Base-by-base conservation (phyloP, 2,888 invertebrate species). In the Atrina japonica region DNA sequence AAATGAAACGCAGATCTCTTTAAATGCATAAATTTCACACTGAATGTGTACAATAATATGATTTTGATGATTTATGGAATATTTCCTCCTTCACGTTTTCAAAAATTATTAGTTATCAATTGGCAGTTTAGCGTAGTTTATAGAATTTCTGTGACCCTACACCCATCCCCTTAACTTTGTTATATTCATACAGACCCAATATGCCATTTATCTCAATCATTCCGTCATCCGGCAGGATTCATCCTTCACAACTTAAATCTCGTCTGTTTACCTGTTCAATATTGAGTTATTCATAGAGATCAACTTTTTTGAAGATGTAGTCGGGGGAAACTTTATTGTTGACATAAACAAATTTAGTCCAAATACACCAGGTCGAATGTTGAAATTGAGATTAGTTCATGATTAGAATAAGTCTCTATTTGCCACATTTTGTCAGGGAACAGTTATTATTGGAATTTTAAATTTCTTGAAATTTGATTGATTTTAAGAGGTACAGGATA, bases 201-300 rank as follows among this genome's bases (percentile, higher is more conserved):
- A 65, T 65, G 65, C 69, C 75, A 74, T 79, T 76, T 74, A 77
- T 79, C 79, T 75, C 67, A 50, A 79, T 77, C 77, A 79, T 72
- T 59, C 59, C 74, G 74, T 74, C 75, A 70, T 73, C 59, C 65
- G 30, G 55, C 60, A 6, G 68, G 53, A 68, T 47, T 60, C 68
- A 41, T 59, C 41, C 61, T 52, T 59, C 61, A 60, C 53, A 68
- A 53, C 61, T 61, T 68, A 68, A 68, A 68, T 52, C 61, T 43
- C 49, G 29, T 21, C 49, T 59, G 66, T 66, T 66, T 59, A 66
- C 52, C 67, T 60, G 60, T 60, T 60, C 47, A 49, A 60, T 45
- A 60, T 60, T 18, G 49, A 47, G 60, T 45, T 47, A 18, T 47
- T 60, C 60, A 60, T 52, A 52, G 52, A 52, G 52, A 21, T 35